phyloP scores from a whole-genome alignment of 92 coral and sea anemone genomes.

The Porites lobata region DNA sequence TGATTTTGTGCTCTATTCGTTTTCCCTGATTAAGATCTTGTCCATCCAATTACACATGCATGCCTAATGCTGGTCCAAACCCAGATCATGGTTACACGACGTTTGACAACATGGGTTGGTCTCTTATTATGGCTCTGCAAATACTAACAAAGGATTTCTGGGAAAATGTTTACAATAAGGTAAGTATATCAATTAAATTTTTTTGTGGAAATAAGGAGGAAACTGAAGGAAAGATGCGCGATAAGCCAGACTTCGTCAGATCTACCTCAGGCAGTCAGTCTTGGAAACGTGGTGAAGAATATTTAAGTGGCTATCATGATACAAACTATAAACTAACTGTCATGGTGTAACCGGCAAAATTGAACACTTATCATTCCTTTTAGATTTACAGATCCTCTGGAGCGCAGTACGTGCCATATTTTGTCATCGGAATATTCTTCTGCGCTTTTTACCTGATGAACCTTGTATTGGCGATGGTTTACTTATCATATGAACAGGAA shows the following conservation, averaged over 20 bases:
- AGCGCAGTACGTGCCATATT: slow-evolving; percentile 80
- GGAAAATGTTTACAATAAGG: slow-evolving; percentile 91
- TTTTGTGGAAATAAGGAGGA: not conserved
- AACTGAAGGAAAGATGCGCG: too few species aligned
- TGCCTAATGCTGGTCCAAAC: slow-evolving; percentile 80
- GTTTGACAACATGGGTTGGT: slow-evolving; percentile 92
- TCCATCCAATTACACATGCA: slow-evolving; percentile 82
- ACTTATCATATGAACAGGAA: slow-evolving; percentile 90
- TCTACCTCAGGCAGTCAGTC: too few species aligned
- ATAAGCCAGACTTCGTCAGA: too few species aligned
- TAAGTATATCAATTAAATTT: not conserved
- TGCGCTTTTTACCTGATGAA: slow-evolving; percentile 94
- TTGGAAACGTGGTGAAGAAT: too few species aligned
- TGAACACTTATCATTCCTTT: not conserved
- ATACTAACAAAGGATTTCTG: slow-evolving; percentile 90
- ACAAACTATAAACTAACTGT: too few species aligned
- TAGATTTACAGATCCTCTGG: slow-evolving; percentile 91
- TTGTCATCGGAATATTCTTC: slow-evolving; percentile 84
- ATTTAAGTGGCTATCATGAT: too few species aligned
- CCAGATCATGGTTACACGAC: slow-evolving; percentile 87
- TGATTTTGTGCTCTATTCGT: not conserved
- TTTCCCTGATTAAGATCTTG: slow-evolving; percentile 57
- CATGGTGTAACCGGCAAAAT: too few species aligned
- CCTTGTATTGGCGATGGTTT: slow-evolving; percentile 93
- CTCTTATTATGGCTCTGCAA: slow-evolving; percentile 87